A percentile compares a stretch with the other conserved stretches of the same genome.
Conservation (phyloP, 2,888 invertebrate species). For the Spilosoma lubricipeda region DNA sequence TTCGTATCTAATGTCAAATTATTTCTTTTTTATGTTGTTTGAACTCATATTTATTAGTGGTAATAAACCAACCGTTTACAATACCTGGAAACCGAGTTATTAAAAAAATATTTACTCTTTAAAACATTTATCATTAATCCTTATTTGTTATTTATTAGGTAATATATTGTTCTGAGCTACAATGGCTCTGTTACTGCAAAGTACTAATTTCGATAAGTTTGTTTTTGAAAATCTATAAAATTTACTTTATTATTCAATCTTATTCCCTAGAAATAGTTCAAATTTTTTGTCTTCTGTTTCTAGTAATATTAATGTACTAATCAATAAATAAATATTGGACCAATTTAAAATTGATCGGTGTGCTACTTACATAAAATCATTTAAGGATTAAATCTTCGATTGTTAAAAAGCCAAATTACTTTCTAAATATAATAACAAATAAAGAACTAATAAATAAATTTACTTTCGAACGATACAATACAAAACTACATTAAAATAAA, state of each 20-base stretch:
- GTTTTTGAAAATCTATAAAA: neutral
- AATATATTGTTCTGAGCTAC: constrained; percentile 29
- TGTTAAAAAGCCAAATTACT: too few species aligned
- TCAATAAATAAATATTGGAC: too few species aligned
- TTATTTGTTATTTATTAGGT: constrained; percentile 21
- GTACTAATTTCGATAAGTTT: neutral
- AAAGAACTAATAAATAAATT: too few species aligned
- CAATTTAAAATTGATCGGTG: too few species aligned
- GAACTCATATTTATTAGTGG: constrained; percentile 44
- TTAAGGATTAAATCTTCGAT: neutral
- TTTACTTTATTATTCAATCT: neutral
- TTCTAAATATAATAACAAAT: too few species aligned
- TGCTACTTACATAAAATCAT: too few species aligned
- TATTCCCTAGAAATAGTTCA: too few species aligned
- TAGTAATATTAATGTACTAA: neutral
- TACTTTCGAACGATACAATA: too few species aligned
- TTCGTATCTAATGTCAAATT: constrained; percentile 53
- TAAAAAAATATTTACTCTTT: constrained; percentile 28
- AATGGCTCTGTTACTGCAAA: neutral
- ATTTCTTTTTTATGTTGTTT: constrained; percentile 42
- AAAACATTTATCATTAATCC: constrained; percentile 26
- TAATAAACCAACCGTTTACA: constrained; percentile 30
- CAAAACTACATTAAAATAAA: too few species aligned
- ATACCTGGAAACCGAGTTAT: constrained; percentile 7
- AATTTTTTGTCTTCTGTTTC: neutral